phyloP scores from a whole-genome alignment of 2,888 invertebrate species.

The Tillus elongatus region DNA sequence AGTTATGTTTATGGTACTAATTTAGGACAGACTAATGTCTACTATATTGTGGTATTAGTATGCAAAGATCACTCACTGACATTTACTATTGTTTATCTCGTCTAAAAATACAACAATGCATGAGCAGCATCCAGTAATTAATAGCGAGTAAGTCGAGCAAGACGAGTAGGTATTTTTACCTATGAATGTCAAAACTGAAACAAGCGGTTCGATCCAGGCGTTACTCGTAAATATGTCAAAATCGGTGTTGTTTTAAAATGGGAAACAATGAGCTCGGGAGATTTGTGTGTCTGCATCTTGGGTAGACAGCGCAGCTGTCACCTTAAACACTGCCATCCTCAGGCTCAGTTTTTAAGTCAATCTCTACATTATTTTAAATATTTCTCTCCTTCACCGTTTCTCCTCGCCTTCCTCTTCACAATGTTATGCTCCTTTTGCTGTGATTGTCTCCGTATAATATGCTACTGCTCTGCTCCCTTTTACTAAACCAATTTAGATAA shows the following conservation, averaged over 20 bases:
- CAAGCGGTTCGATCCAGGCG: constrained; percentile 24
- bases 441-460: too few relatives aligned
- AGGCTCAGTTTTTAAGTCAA: constrained; percentile 32
- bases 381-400: constrained; percentile 17
- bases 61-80: too few relatives aligned
- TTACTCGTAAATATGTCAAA: constrained; percentile 42
- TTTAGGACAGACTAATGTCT: too few relatives aligned
- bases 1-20: too few relatives aligned
- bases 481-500: constrained; percentile 30
- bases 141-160: too few relatives aligned
- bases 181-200: constrained; percentile 31
- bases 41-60: too few relatives aligned
- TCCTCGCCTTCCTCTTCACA: too few relatives aligned
- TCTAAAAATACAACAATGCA: background rate
- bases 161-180: constrained; percentile 35
- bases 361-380: constrained; percentile 30
- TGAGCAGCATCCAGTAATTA: constrained; percentile 23
- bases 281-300: constrained; percentile 40
- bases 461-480: too few relatives aligned
- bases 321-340: constrained; percentile 28
- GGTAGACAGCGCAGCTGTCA: constrained; percentile 34
- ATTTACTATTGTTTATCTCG: too few relatives aligned
- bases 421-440: too few relatives aligned
- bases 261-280: constrained; percentile 41
- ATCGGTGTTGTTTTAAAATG: constrained; percentile 42